Evolutionary conservation across 1,140 invertebrate genomes (phyloP), one percentile per base, ranked within the genome.

Genomic region (Calycopis cecrops): DNA sequence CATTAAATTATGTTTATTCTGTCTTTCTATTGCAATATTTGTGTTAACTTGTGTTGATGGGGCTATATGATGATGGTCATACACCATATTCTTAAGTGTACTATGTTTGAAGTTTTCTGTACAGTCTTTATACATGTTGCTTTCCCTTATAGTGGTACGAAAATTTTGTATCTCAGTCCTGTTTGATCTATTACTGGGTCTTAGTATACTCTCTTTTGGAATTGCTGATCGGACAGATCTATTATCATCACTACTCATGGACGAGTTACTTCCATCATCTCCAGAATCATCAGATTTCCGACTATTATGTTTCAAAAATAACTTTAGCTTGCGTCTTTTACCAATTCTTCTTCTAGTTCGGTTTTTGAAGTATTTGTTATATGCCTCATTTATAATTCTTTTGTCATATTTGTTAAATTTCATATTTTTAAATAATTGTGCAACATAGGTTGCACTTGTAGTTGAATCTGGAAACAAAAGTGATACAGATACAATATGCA

Each of bases 161-260:
- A 75, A 59, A 34, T 63, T 55, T 14, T 18, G 51, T 8, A 73
- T 47, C 56, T 76, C 54, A 51, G 62, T 68, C 56, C 55, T 63
- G 58, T 57, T 59, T 58, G 35, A 60, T 63, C 48, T 59, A 57
- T 62, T 52, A 47, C 52, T 52, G 10, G 55, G 7, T 59, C 37
- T 52, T 21, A 50, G 48, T 44, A 57, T 11, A 57, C 69, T 73
- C 58, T 73, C 60, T 52, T 67, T 74, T 49, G 59, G 68, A 18
- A 65, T 34, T n/a, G 59, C 61, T 34, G 69, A 72, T 58, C 54
- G 68, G 18, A 65, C 62, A 28, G 79, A 77, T 48, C 62, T 66
- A 51, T 62, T 61, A 60, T 81, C 76, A 73, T 86, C 78, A 74
- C 73, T 77, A 51, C 73, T 79, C 17, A 75, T 57, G 9, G 79